These are phyloP conservation scores for Alloplasta piceator DNA, from an alignment of 2,888 invertebrate species.

Conservation along the genomic window DNA sequence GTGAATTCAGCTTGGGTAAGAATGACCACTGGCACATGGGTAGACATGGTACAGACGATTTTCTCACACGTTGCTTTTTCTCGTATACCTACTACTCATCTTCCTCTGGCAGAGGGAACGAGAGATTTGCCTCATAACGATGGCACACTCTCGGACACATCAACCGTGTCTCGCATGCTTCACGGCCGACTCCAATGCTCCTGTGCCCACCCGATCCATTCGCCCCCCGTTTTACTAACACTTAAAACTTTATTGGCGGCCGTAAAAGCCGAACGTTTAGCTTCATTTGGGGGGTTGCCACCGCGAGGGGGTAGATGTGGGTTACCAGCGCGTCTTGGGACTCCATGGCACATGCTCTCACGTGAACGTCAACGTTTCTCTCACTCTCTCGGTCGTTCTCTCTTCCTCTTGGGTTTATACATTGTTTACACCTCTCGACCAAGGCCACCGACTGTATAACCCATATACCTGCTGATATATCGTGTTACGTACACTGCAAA, in stretches of 20 bases:
- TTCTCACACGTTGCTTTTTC: conserved; percentile 27
- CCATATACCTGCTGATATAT: conserved; percentile 29
- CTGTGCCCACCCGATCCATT: conserved; percentile 40
- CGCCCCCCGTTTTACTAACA: conserved; percentile 80
- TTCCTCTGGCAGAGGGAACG: conserved; percentile 48
- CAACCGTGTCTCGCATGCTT: conserved; percentile 52
- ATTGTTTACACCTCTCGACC: conserved; percentile 63
- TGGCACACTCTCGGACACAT: conserved; percentile 61
- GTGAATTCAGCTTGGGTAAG: conserved; percentile 30
- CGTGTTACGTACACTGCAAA: conserved; percentile 46
- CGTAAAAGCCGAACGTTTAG: conserved; percentile 81
- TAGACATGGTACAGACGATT: conserved; percentile 13
- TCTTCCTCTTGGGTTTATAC: conserved; percentile 50
- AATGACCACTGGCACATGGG: conserved; percentile 27
- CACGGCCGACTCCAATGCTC: conserved; percentile 57
- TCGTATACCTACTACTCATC: conserved; percentile 48
- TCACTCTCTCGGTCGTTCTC: not conserved
- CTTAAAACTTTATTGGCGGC: conserved; percentile 83
- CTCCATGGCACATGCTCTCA: conserved; percentile 49
- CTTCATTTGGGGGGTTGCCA: conserved; percentile 77
- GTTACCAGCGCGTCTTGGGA: conserved; percentile 61
- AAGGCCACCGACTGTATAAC: conserved; percentile 50
- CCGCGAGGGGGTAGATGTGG: conserved; percentile 62
- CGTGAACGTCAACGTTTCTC: conserved; percentile 55
- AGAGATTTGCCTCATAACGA: conserved; percentile 39